A percentile compares a stretch with the other conserved stretches of the same genome.
phyloP scores from a whole-genome alignment of 2,797 vertebrate species.

The Carcharodon carcharias region DNA sequence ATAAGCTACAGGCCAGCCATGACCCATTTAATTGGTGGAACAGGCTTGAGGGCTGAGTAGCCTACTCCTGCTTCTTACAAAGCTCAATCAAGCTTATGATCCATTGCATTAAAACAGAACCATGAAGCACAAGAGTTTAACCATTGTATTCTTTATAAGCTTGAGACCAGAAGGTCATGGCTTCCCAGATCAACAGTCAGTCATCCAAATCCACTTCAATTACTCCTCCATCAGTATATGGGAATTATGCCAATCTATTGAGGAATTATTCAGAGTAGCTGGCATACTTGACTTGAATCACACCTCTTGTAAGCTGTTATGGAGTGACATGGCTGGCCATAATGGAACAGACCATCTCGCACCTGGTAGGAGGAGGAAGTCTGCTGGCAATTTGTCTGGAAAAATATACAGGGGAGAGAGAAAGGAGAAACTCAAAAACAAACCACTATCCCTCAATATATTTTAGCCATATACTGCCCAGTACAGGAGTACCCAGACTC shows the following conservation, averaged over 20 bases:
- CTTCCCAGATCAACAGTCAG: neutral
- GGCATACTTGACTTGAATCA: neutral
- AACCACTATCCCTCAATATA: neutral
- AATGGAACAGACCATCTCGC: neutral
- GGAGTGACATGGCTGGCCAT: neutral
- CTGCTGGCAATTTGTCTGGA: slow-evolving; percentile 4
- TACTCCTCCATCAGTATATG: neutral
- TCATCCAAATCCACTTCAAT: neutral
- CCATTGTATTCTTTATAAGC: neutral
- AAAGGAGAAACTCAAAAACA: neutral
- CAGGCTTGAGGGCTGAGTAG: neutral
- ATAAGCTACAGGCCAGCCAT: neutral
- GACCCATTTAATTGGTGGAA: too few relatives aligned
- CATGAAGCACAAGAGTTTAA: neutral
- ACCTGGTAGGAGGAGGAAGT: neutral
- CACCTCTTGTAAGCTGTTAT: neutral
- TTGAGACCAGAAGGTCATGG: neutral
- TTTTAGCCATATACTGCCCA: neutral
- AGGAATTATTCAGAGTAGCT: neutral
- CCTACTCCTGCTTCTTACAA: neutral
- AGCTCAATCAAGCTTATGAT: neutral
- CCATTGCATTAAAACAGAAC: neutral
- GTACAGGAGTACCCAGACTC: neutral
- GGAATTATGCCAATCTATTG: neutral
- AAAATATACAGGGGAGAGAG: neutral